Evolutionary conservation across 1,140 invertebrate species (phyloP).

Genomic region (Drosophila ficusphila): DNA sequence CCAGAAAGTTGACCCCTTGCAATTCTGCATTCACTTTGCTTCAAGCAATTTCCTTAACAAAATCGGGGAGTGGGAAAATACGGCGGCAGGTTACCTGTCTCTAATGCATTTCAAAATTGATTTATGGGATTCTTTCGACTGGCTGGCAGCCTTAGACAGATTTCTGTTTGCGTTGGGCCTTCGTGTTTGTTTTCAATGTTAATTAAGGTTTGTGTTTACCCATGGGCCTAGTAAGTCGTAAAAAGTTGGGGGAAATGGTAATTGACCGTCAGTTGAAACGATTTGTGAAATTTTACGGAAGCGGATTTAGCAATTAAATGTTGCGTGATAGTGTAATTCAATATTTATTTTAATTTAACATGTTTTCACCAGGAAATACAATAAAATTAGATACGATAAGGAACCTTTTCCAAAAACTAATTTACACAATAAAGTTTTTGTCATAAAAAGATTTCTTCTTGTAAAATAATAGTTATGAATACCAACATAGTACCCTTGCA

Average conservation of each 20-base stretch:
- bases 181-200: slow-evolving; percentile 80
- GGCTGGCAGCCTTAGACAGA: slow-evolving; percentile 31
- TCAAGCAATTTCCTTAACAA: slow-evolving; percentile 41
- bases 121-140: slow-evolving; percentile 78
- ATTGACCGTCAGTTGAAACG: slow-evolving; percentile 34
- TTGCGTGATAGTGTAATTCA: too few species aligned
- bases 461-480: too few species aligned
- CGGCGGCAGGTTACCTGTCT: slow-evolving; percentile 27
- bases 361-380: too few species aligned
- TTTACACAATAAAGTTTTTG: too few species aligned
- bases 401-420: too few species aligned
- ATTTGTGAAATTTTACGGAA: slow-evolving; percentile 5
- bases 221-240: slow-evolving; percentile 4
- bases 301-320: too few species aligned
- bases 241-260: slow-evolving; percentile 4
- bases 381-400: too few species aligned
- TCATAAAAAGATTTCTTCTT: too few species aligned
- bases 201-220: slow-evolving; percentile 77
- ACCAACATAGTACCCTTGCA: not conserved
- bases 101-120: slow-evolving; percentile 81
- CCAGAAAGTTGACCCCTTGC: slow-evolving; percentile 28
- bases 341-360: too few species aligned
- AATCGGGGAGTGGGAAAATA: not conserved
- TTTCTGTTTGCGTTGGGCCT: slow-evolving; percentile 34
- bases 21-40: slow-evolving; percentile 59